These are phyloP conservation scores for Calvadosia cruxmelitensis DNA, from an alignment of 30 jellyfish, hydroid and myxozoan species.

Conservation along the genomic window DNA sequence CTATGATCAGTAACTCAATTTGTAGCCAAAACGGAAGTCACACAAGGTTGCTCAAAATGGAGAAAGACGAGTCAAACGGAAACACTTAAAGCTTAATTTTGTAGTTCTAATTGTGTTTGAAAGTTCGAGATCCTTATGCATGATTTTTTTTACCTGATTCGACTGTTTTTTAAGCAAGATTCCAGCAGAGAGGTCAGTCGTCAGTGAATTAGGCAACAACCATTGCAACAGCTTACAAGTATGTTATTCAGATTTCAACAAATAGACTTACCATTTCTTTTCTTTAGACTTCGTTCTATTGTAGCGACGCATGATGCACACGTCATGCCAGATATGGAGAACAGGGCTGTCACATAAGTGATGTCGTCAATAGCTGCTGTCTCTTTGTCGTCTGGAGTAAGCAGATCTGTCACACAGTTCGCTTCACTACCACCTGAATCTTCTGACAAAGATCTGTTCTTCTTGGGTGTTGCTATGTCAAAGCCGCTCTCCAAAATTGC, in stretches of 20 bases:
- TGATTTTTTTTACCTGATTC: not conserved
- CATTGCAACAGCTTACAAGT: too few species aligned
- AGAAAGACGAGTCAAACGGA: too few species aligned
- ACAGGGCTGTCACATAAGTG: not conserved
- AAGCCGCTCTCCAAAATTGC: conserved; percentile 7
- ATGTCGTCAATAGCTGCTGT: not conserved
- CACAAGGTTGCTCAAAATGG: too few species aligned
- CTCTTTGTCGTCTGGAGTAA: not conserved
- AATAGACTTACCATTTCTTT: not conserved
- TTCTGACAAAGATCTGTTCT: not conserved
- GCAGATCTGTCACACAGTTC: not conserved
- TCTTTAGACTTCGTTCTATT: not conserved
- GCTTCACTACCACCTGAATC: too few species aligned
- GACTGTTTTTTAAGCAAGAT: not conserved
- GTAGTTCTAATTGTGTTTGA: too few species aligned
- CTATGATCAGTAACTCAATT: too few species aligned
- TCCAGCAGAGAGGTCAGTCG: too few species aligned
- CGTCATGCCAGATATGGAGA: not conserved
- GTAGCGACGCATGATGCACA: conserved; percentile 1
- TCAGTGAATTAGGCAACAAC: too few species aligned
- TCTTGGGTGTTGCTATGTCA: not conserved
- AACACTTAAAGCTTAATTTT: too few species aligned
- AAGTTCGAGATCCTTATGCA: not conserved
- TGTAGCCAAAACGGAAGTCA: too few species aligned
- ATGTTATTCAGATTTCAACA: too few species aligned